Evolutionary conservation across 2,797 vertebrate species (phyloP).

Genomic region (Botia kubotai): DNA sequence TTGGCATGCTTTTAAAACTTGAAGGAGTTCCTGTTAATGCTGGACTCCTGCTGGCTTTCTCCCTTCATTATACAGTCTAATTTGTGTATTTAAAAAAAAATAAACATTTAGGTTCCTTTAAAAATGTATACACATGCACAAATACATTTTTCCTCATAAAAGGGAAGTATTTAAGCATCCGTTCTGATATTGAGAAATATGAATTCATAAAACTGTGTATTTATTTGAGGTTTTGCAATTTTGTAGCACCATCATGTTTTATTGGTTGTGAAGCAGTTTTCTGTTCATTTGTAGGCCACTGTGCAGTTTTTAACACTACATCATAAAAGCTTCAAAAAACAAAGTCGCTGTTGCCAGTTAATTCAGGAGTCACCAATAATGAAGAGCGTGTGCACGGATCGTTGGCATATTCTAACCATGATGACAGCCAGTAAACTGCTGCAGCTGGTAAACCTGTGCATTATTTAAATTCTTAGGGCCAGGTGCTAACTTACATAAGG

Average conservation of each 20-base stretch:
- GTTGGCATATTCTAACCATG: neutral
- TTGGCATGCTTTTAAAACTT: too few relatives aligned
- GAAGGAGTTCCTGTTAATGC: too few relatives aligned
- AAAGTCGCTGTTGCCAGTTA: neutral
- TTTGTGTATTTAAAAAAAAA: too few relatives aligned
- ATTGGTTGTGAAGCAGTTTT: too few relatives aligned
- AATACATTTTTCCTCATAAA: neutral
- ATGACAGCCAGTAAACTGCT: conserved; percentile 31
- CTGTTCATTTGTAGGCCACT: too few relatives aligned
- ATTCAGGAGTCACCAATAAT: neutral
- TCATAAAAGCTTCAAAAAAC: neutral
- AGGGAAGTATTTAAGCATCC: neutral
- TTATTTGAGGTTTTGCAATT: too few relatives aligned
- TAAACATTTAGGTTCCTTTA: neutral
- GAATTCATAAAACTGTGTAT: neutral
- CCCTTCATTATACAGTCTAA: too few relatives aligned
- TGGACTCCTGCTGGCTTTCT: too few relatives aligned
- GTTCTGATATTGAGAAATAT: neutral
- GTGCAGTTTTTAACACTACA: too few relatives aligned
- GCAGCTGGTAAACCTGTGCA: conserved; percentile 64
- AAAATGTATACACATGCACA: neutral
- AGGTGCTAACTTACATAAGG: conserved; percentile 75
- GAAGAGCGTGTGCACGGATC: neutral
- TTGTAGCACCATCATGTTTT: too few relatives aligned
- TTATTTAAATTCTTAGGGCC: conserved; percentile 71